Evolutionary conservation across 1,140 invertebrate species (phyloP).

Genomic region (Zaprionus gabonicus): DNA sequence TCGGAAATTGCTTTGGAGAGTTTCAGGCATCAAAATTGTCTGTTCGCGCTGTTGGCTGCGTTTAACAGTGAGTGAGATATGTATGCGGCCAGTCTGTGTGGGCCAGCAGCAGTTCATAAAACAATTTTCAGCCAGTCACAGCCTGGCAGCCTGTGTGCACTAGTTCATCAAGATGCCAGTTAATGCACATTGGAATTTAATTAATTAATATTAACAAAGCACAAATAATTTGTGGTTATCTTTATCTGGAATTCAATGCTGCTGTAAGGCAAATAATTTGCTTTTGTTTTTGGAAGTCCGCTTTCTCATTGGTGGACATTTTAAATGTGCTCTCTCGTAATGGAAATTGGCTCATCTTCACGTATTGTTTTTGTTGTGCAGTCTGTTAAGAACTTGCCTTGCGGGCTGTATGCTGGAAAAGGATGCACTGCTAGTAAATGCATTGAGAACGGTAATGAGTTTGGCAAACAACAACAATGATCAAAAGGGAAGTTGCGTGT

Average conservation of each 20-base stretch:
- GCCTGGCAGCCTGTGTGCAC: constrained; percentile 1
- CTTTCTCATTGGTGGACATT: not conserved
- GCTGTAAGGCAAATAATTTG: not conserved
- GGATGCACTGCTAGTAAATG: no score
- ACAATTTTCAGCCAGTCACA: not conserved
- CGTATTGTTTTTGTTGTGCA: no score
- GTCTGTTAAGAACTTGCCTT: no score
- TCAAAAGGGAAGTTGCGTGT: no score
- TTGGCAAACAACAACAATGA: no score
- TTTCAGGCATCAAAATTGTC: constrained; percentile 31
- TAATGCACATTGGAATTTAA: not conserved
- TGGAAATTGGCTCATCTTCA: no score
- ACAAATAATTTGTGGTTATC: not conserved
- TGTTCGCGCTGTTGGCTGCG: constrained; percentile 30
- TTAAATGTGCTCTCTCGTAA: not conserved
- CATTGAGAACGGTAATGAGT: no score
- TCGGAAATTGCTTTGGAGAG: constrained; percentile 58
- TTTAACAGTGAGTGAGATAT: constrained; percentile 36
- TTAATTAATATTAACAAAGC: constrained; percentile 1
- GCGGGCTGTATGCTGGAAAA: no score
- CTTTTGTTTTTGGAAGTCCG: not conserved
- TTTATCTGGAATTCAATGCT: not conserved
- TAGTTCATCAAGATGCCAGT: not conserved
- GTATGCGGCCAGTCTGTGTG: constrained; percentile 16
- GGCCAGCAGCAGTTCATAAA: constrained; percentile 27